These are phyloP conservation scores for Lasioglossum leucozonium DNA, from an alignment of 2,888 invertebrate genomes.

Conservation along the genomic window DNA sequence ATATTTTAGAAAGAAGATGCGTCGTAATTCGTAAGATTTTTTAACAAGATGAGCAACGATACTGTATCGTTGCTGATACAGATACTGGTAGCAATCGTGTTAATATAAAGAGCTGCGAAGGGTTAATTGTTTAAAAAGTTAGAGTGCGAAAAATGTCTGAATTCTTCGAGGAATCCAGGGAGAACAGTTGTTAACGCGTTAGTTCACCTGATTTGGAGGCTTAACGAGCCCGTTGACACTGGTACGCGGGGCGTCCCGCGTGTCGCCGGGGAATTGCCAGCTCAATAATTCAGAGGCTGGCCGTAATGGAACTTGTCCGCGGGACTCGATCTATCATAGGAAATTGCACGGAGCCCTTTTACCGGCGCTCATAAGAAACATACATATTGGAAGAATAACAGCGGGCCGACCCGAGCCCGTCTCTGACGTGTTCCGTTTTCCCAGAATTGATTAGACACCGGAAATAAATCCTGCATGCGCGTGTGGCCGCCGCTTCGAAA, in stretches of 20 bases:
- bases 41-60: too few species aligned
- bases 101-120: too few species aligned
- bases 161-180: conserved; percentile 39
- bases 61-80: too few species aligned
- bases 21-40: too few species aligned
- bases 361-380: conserved; percentile 76
- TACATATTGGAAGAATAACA: conserved; percentile 78
- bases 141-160: not conserved
- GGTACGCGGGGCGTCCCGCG: conserved; percentile 77
- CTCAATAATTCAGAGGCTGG: conserved; percentile 82
- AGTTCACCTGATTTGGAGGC: conserved; percentile 78
- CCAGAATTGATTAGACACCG: conserved; percentile 78
- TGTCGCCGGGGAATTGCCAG: conserved; percentile 81
- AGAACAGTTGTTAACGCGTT: conserved; percentile 70
- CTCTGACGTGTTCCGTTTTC: conserved; percentile 68
- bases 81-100: too few species aligned
- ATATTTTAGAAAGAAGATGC: too few species aligned
- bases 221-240: conserved; percentile 83
- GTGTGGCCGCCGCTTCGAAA: conserved; percentile 45
- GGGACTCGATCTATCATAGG: conserved; percentile 83
- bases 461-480: conserved; percentile 74
- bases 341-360: conserved; percentile 81
- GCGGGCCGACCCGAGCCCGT: conserved; percentile 65
- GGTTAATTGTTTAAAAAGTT: not conserved
- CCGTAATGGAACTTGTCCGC: conserved; percentile 83